phyloP scores from a whole-genome alignment of 2,888 invertebrate species.

The Mechanitis messenoides region DNA sequence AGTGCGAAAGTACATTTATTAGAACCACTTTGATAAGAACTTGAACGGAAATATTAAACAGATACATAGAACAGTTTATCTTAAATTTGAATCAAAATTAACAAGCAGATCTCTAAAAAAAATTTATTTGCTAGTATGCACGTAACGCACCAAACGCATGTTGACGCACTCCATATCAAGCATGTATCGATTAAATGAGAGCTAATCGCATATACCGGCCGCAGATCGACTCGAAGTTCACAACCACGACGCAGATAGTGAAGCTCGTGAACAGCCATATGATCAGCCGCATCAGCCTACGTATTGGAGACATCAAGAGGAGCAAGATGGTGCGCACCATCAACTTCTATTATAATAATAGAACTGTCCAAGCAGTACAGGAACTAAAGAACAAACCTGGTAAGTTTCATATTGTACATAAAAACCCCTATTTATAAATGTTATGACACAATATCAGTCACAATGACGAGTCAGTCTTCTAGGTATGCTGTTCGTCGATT shows the following conservation, averaged over 20 bases:
- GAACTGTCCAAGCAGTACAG: slow-evolving; percentile 96
- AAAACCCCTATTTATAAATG: too few species aligned
- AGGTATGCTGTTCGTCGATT: too few species aligned
- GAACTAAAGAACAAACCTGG: slow-evolving; percentile 96
- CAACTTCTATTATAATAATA: slow-evolving; percentile 97
- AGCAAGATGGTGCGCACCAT: slow-evolving; percentile 98
- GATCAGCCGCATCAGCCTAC: slow-evolving; percentile 93
- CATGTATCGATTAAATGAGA: slow-evolving; percentile 38
- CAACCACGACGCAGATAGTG: slow-evolving; percentile 97
- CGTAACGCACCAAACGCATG: slow-evolving; percentile 13
- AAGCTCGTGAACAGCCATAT: slow-evolving; percentile 97
- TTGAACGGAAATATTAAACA: too few species aligned
- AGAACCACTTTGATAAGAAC: too few species aligned
- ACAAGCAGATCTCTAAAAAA: too few species aligned
- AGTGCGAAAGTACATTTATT: too few species aligned
- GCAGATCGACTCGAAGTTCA: slow-evolving; percentile 95
- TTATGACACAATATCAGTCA: too few species aligned
- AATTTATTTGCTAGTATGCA: not conserved
- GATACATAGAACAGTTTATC: too few species aligned
- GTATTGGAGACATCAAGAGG: slow-evolving; percentile 96
- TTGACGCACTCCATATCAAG: slow-evolving; percentile 12
- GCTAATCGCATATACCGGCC: slow-evolving; percentile 45
- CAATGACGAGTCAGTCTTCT: too few species aligned
- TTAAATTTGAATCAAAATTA: too few species aligned
- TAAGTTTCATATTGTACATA: slow-evolving; percentile 35